phyloP scores from a whole-genome alignment of 2,888 invertebrate species.

The Amiota communis region DNA sequence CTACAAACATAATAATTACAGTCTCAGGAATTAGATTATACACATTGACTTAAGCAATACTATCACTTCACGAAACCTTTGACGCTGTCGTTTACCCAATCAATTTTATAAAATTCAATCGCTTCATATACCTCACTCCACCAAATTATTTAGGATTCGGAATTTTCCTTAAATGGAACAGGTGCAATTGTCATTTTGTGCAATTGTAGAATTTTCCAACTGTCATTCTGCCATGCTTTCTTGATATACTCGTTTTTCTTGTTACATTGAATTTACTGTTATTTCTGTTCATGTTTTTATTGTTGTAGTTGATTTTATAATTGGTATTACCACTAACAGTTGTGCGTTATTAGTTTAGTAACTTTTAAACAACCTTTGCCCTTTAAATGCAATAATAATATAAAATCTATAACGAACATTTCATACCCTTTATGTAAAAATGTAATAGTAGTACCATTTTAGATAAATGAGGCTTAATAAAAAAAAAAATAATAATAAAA shows the following conservation, averaged over 20 bases:
- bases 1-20: too few relatives aligned
- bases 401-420: too few relatives aligned
- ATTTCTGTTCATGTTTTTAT: not conserved
- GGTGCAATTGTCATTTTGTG: slow-evolving; percentile 61
- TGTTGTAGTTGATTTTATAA: not conserved
- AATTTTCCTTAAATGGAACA: slow-evolving; percentile 43
- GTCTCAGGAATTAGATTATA: too few relatives aligned
- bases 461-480: too few relatives aligned
- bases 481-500: too few relatives aligned
- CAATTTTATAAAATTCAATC: too few relatives aligned
- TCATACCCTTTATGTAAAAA: too few relatives aligned
- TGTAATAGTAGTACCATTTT: too few relatives aligned
- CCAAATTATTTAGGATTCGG: slow-evolving; percentile 20
- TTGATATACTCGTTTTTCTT: not conserved
- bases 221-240: slow-evolving; percentile 34
- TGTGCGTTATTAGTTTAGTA: slow-evolving; percentile 12
- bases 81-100: too few relatives aligned
- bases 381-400: too few relatives aligned
- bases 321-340: not conserved
- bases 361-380: not conserved
- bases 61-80: not conserved
- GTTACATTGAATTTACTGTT: not conserved
- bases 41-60: too few relatives aligned
- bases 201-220: slow-evolving; percentile 5
- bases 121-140: too few relatives aligned